A percentile compares a stretch with the other conserved stretches of the same genome.
phyloP scores from a whole-genome alignment of 1,140 invertebrate species.

The Cotesia glomerata region DNA sequence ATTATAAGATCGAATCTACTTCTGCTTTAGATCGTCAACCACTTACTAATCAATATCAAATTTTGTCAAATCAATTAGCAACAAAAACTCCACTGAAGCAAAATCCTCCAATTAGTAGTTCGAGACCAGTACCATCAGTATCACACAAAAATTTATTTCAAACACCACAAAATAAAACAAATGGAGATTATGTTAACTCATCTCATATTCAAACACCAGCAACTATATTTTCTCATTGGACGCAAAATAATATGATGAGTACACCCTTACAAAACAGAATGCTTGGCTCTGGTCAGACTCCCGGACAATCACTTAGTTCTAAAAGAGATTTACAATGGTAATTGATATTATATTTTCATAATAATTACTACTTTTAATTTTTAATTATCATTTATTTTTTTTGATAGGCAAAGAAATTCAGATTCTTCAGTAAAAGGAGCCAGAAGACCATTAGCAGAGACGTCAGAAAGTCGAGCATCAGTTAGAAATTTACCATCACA shows the following conservation, averaged over 20 bases:
- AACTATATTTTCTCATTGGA: slow-evolving; percentile 45
- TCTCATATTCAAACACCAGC: slow-evolving; percentile 44
- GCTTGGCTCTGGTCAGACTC: slow-evolving; percentile 35
- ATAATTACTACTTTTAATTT: background rate
- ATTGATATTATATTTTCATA: slow-evolving; percentile 12
- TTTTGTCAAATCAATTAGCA: slow-evolving; percentile 14
- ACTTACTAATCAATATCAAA: background rate
- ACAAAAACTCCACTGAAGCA: slow-evolving; percentile 54
- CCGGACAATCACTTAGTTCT: slow-evolving; percentile 34
- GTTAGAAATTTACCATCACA: background rate
- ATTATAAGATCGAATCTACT: background rate
- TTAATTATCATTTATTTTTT: background rate
- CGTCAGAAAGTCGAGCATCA: slow-evolving; percentile 22
- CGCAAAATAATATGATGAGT: slow-evolving; percentile 39
- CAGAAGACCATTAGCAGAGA: slow-evolving; percentile 47
- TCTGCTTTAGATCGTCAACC: background rate
- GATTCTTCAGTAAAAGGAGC: slow-evolving; percentile 35
- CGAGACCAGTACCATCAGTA: slow-evolving; percentile 44
- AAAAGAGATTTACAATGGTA: slow-evolving; percentile 44
- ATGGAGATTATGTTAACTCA: slow-evolving; percentile 24
- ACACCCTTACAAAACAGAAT: slow-evolving; percentile 43
- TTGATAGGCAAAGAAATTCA: slow-evolving; percentile 36
- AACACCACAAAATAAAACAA: slow-evolving; percentile 48
- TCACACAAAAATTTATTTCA: slow-evolving; percentile 54
- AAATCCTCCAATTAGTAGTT: slow-evolving; percentile 24